phyloP scores from a whole-genome alignment of 2,797 vertebrate genomes.

The Mormyrops boulengeri region DNA sequence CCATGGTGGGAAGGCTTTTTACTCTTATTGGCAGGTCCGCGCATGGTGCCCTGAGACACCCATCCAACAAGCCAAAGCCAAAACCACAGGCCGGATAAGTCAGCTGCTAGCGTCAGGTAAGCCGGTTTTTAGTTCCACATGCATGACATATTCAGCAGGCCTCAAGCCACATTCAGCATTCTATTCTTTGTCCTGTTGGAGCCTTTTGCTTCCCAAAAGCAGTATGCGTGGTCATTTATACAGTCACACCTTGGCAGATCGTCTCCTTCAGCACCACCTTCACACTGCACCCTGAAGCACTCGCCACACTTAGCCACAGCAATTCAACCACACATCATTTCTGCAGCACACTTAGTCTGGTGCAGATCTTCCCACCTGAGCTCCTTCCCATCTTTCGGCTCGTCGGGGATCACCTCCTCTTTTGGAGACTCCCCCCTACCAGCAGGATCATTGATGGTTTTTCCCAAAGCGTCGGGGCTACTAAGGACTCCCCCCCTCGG shows the following conservation, averaged over 20 bases:
- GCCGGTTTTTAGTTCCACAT: neutral
- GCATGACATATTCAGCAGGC: neutral
- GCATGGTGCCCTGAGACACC: neutral
- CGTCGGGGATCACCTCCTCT: neutral
- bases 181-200: neutral
- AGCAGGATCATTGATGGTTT: neutral
- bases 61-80: constrained; percentile 14
- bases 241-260: neutral
- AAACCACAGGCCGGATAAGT: neutral
- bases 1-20: neutral
- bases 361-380: constrained; percentile 11
- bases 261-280: neutral
- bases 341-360: neutral
- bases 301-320: neutral
- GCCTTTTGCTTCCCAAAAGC: neutral
- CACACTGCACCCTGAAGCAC: neutral
- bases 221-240: neutral
- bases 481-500: neutral
- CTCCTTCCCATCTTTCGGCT: neutral
- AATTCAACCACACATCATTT: constrained; percentile 11
- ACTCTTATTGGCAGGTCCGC: neutral
- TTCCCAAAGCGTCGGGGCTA: neutral
- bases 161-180: neutral
- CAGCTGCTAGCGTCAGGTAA: neutral
- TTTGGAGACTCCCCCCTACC: neutral